Evolutionary conservation across 2,113 vertebrate genomes (phyloP).

Genomic region (Cygnus buccinator): DNA sequence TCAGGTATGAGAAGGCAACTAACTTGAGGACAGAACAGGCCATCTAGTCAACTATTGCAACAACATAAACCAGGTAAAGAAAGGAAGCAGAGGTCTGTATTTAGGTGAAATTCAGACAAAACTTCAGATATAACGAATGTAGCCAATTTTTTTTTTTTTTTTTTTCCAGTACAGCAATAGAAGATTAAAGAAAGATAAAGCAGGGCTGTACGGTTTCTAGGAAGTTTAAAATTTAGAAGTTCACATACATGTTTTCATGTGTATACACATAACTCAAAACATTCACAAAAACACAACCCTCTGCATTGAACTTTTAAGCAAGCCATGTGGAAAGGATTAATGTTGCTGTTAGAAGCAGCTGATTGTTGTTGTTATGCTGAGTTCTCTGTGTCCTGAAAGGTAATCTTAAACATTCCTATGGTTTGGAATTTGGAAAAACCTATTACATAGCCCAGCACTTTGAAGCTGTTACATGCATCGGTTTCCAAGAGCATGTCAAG

Average conservation of each 20-base stretch:
- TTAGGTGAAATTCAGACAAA: constrained; percentile 20
- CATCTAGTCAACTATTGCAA: not conserved
- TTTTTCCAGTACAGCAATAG: not conserved
- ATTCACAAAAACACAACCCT: not conserved
- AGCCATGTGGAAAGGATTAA: not conserved
- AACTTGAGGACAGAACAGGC: not conserved
- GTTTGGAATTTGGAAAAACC: not conserved
- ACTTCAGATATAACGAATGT: not conserved
- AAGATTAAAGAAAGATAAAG: constrained; percentile 1
- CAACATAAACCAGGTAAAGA: not conserved
- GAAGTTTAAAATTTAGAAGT: not conserved
- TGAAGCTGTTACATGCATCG: not conserved
- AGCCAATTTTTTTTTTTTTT: not conserved
- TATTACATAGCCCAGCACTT: not conserved
- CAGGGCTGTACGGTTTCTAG: not conserved
- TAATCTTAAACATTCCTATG: not conserved
- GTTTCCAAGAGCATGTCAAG: not conserved
- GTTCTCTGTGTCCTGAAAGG: not conserved
- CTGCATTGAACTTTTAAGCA: not conserved
- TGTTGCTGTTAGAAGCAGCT: not conserved
- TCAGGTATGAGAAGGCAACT: not conserved
- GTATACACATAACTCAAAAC: not conserved
- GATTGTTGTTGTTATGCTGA: not conserved
- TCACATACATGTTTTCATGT: not conserved
- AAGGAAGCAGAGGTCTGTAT: not conserved